These are phyloP conservation scores for Arizona elegans DNA, from an alignment of 2,113 vertebrate genomes.

Conservation along the genomic window DNA sequence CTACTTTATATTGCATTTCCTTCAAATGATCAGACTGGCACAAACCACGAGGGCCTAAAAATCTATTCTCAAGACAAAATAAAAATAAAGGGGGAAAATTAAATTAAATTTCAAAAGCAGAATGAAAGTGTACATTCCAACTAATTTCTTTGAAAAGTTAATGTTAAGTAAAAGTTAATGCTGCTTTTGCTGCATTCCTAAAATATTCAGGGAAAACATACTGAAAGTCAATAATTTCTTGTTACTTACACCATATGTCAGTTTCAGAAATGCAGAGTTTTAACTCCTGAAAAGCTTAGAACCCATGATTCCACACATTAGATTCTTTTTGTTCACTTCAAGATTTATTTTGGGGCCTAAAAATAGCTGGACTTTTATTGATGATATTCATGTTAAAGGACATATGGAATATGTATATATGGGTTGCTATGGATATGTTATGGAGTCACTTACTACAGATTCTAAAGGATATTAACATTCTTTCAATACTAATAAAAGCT, in stretches of 20 bases:
- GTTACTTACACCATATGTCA: background rate
- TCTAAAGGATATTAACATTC: constrained; percentile 5
- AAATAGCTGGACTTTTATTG: background rate
- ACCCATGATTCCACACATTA: background rate
- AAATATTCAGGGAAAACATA: background rate
- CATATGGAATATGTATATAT: background rate
- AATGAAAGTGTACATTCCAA: background rate
- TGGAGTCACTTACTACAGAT: constrained; percentile 25
- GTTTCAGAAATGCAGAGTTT: background rate
- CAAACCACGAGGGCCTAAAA: background rate
- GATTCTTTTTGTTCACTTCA: background rate
- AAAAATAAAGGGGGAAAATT: background rate
- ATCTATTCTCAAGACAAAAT: background rate
- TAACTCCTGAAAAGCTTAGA: background rate
- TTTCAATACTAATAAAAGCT: accelerated
- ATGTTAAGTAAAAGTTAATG: background rate
- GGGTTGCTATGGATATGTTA: constrained; percentile 3
- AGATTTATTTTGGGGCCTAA: background rate
- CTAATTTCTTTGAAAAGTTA: background rate
- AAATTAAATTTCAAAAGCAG: background rate
- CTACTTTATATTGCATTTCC: background rate
- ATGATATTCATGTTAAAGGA: background rate
- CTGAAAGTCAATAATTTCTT: background rate
- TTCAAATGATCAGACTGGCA: background rate
- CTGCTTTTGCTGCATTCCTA: background rate